Conservation (phyloP, 1,140 invertebrate species). For the Teleogryllus occipitalis region DNA sequence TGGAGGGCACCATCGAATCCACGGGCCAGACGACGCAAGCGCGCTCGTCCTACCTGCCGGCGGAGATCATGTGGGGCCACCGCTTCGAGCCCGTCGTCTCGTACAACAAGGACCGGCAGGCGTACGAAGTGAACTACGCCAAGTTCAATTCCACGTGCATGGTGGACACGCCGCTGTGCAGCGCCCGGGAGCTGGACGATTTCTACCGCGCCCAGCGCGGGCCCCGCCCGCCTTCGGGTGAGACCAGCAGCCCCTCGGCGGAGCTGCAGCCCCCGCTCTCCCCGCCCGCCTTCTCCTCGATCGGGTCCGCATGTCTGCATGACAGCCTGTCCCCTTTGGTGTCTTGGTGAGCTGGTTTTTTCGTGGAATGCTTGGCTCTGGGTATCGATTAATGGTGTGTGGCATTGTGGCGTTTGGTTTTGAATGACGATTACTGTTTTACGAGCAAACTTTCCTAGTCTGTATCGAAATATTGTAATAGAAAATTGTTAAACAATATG, state of each 20-base stretch:
- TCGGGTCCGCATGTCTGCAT: too few relatives aligned
- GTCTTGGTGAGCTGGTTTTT: too few relatives aligned
- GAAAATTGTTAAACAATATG: too few relatives aligned
- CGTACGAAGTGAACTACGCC: constrained; percentile 90
- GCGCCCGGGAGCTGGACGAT: constrained; percentile 70
- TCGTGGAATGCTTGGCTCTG: too few relatives aligned
- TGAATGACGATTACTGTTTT: too few relatives aligned
- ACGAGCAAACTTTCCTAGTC: too few relatives aligned
- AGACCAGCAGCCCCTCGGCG: not conserved
- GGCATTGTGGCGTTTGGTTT: too few relatives aligned
- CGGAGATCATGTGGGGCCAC: constrained; percentile 92
- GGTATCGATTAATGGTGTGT: too few relatives aligned
- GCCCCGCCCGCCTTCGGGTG: constrained; percentile 5
- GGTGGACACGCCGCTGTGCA: constrained; percentile 86
- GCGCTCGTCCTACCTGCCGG: constrained; percentile 82
- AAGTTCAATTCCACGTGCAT: constrained; percentile 88
- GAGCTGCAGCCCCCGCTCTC: too few relatives aligned
- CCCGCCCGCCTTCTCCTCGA: too few relatives aligned
- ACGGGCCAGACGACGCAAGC: constrained; percentile 84
- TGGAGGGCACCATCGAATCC: constrained; percentile 91
- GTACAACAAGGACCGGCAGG: constrained; percentile 85
- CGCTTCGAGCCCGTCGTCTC: constrained; percentile 80
- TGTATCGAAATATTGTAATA: too few relatives aligned
- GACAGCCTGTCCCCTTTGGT: too few relatives aligned
- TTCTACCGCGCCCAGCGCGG: constrained; percentile 57